A percentile compares a stretch with the other conserved stretches of the same genome.
These are phyloP conservation scores for Andrena minutula DNA, from an alignment of 2,888 invertebrate genomes.

Conservation along the genomic window DNA sequence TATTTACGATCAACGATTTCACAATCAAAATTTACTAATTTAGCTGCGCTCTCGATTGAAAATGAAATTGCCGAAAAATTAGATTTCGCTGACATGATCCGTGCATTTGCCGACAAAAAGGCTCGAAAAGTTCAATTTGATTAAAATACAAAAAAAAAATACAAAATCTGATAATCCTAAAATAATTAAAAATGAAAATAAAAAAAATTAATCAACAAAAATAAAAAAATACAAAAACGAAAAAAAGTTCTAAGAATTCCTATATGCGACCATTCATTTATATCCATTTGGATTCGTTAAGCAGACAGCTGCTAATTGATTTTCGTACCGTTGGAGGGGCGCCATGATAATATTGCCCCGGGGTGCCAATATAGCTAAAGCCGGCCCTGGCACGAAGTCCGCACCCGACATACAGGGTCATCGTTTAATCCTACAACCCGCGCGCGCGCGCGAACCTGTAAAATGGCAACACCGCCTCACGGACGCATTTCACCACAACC, in stretches of 20 bases:
- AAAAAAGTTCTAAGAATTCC: too few relatives aligned
- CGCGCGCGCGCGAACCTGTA: too few relatives aligned
- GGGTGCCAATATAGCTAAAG: not conserved
- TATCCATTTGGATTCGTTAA: too few relatives aligned
- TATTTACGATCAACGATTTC: constrained; percentile 1
- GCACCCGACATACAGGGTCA: too few relatives aligned
- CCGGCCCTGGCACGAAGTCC: too few relatives aligned
- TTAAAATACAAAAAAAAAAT: not conserved
- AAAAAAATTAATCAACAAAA: not conserved
- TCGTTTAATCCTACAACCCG: too few relatives aligned
- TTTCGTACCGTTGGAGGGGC: not conserved
- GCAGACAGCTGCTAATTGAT: too few relatives aligned
- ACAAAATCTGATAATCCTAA: too few relatives aligned
- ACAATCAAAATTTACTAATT: not conserved
- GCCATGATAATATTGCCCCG: not conserved
- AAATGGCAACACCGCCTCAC: too few relatives aligned
- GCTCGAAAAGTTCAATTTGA: not conserved
- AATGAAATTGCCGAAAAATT: not conserved
- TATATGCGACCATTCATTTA: too few relatives aligned
- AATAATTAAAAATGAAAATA: not conserved
- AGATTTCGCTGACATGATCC: not conserved
- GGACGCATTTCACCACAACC: too few relatives aligned
- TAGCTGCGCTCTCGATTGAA: not conserved
- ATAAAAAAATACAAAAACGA: not conserved
- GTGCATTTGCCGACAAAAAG: not conserved